phyloP scores from a whole-genome alignment of 2,113 vertebrate genomes.

The Strigops habroptila region DNA sequence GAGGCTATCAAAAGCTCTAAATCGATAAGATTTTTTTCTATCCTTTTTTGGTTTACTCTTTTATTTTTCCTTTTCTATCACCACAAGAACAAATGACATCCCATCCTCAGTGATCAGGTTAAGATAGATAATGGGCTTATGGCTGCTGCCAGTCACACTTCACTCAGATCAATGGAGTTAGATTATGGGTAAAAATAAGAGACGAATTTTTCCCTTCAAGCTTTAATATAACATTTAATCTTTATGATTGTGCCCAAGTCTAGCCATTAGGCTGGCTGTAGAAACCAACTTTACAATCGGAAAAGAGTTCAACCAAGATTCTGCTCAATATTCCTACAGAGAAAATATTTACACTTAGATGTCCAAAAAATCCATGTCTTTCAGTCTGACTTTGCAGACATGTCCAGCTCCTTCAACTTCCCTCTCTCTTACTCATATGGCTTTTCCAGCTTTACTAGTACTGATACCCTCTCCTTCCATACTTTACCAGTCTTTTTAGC shows the following conservation, averaged over 20 bases:
- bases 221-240: not conserved
- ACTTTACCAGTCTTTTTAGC: not conserved
- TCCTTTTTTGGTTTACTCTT: not conserved
- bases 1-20: not conserved
- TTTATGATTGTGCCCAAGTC: not conserved
- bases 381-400: not conserved
- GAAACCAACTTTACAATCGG: not conserved
- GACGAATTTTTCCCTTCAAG: not conserved
- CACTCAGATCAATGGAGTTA: not conserved
- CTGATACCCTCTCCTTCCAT: not conserved
- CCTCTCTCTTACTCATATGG: not conserved
- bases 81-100: not conserved
- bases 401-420: not conserved
- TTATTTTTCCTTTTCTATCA: not conserved
- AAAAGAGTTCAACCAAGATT: not conserved
- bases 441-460: not conserved
- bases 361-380: not conserved
- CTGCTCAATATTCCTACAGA: not conserved
- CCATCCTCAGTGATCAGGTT: not conserved
- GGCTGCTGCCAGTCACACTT: not conserved
- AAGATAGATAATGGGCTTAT: not conserved
- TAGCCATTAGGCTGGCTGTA: not conserved
- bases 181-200: not conserved
- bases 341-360: not conserved
- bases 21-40: accelerated